Conservation (phyloP, 2,113 vertebrate genomes). For the Callionymus lyra region DNA sequence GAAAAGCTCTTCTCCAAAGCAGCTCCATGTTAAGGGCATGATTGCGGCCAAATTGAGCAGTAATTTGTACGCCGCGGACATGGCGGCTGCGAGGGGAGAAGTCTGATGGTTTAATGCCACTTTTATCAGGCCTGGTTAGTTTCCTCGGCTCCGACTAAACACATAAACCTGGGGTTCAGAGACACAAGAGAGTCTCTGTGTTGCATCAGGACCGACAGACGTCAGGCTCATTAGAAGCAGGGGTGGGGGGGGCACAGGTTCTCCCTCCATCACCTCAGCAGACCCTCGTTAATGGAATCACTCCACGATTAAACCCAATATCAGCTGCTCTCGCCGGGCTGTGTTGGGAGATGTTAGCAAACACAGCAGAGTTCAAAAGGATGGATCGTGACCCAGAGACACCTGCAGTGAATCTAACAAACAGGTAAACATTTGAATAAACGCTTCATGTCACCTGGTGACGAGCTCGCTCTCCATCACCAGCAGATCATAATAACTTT, state of each 20-base stretch:
- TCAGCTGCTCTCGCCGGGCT: slow-evolving; percentile 42
- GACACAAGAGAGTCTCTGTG: slow-evolving; percentile 16
- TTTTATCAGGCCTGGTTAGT: slow-evolving; percentile 55
- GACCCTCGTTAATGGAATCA: slow-evolving; percentile 57
- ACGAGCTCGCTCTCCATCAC: too few relatives aligned
- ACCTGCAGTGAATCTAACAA: too few relatives aligned
- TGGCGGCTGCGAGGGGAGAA: slow-evolving; percentile 44
- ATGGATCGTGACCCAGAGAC: too few relatives aligned
- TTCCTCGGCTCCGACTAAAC: slow-evolving; percentile 27
- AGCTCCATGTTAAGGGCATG: slow-evolving; percentile 67
- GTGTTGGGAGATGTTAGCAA: slow-evolving; percentile 10
- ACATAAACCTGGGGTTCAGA: slow-evolving; percentile 17
- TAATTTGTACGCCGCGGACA: slow-evolving; percentile 64
- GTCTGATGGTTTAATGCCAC: slow-evolving; percentile 55
- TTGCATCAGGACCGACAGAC: slow-evolving; percentile 33
- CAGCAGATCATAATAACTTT: slow-evolving; percentile 61
- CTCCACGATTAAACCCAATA: slow-evolving; percentile 50
- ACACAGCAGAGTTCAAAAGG: slow-evolving; percentile 43
- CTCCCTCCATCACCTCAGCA: slow-evolving; percentile 45
- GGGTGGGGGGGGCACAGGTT: slow-evolving; percentile 18
- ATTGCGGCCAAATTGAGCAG: slow-evolving; percentile 65
- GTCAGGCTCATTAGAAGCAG: slow-evolving; percentile 18
- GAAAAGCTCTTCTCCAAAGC: slow-evolving; percentile 63
- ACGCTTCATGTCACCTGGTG: too few relatives aligned
- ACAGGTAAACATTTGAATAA: too few relatives aligned